Base-by-base conservation (phyloP, 2,888 invertebrate genomes). In the Eucriotettix oculatus region DNA sequence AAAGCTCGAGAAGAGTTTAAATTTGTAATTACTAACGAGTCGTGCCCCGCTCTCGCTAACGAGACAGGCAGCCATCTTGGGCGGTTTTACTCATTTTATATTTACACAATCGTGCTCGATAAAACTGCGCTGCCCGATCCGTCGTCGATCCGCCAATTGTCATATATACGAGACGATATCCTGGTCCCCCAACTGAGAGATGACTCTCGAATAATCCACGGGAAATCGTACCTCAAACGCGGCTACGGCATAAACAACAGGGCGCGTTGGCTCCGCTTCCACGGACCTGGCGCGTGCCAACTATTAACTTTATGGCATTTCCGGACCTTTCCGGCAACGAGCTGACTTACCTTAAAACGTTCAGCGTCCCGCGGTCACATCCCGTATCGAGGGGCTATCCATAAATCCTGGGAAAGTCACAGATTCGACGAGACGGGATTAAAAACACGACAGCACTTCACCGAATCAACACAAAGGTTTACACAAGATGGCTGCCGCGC, bases 381-480 rank as follows among this genome's bases (percentile, higher is more conserved):
- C 29, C 29, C 29, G 29, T 29, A 29, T 29, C 29, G 29, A 2
- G 29, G 29, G 29, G 29, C 29, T 29, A 29, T 29, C 29, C 29
- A 29, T 29, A 29, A 29, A 29, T 29, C 29, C 29, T 29, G 29
- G 29, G 29, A 29, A 29, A 29, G 29, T 5, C 29, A 29, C 29
- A 29, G 29, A 29, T 29, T 29, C 29, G 29, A 29, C 29, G 29
- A n/a, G 12, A 12, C n/a, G 12, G n/a, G n/a, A 48, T 61, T 66
- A 63, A 67, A 68, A 69, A 69, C 69, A 68, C 70, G 70, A 72
- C 73, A 72, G 71, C 72, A 73, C 71, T 72, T 72, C 72, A 72
- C 62, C 69, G 71, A 71, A 73, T 73, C 73, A 73, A 73, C 73
- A 73, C 73, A 72, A 72, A 72, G 72, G 72, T 72, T 71, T 70